A percentile compares a stretch with the other conserved stretches of the same genome.
Evolutionary conservation across 2,113 vertebrate species (phyloP).

Genomic region (Cottus gobio): DNA sequence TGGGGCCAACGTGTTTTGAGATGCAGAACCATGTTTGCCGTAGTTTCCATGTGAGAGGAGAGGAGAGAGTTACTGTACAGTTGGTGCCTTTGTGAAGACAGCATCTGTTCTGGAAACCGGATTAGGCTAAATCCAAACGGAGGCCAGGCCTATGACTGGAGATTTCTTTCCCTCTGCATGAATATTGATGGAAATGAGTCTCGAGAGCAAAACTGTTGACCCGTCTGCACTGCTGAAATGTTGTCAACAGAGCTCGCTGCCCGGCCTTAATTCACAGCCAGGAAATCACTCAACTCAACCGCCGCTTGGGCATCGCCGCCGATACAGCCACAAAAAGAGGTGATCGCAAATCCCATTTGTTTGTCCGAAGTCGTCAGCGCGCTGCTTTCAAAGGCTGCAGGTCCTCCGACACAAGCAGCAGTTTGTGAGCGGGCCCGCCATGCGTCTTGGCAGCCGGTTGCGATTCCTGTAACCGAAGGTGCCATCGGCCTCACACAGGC

Average conservation of each 20-base stretch:
- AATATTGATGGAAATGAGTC: slow-evolving; percentile 72
- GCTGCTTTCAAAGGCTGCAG: slow-evolving; percentile 26
- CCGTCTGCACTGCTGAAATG: slow-evolving; percentile 53
- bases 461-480: slow-evolving; percentile 47
- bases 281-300: slow-evolving; percentile 52
- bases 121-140: slow-evolving; percentile 59
- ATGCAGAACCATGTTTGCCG: slow-evolving; percentile 46
- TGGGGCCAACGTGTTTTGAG: slow-evolving; percentile 41
- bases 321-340: slow-evolving; percentile 26
- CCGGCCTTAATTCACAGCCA: slow-evolving; percentile 41
- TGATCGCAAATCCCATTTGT: slow-evolving; percentile 28
- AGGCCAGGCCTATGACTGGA: slow-evolving; percentile 48
- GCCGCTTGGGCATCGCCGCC: slow-evolving; percentile 22
- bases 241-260: slow-evolving; percentile 34
- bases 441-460: slow-evolving; percentile 54
- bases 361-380: slow-evolving; percentile 23
- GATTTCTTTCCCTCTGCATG: slow-evolving; percentile 59
- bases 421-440: slow-evolving; percentile 34
- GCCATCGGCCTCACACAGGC: slow-evolving; percentile 12
- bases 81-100: slow-evolving; percentile 19
- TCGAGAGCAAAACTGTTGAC: slow-evolving; percentile 68
- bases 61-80: slow-evolving; percentile 21
- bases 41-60: slow-evolving; percentile 33
- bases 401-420: slow-evolving; percentile 22
- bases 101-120: slow-evolving; percentile 63